Evolutionary conservation across 2,113 vertebrate species (phyloP).

Genomic region (Chionis minor): DNA sequence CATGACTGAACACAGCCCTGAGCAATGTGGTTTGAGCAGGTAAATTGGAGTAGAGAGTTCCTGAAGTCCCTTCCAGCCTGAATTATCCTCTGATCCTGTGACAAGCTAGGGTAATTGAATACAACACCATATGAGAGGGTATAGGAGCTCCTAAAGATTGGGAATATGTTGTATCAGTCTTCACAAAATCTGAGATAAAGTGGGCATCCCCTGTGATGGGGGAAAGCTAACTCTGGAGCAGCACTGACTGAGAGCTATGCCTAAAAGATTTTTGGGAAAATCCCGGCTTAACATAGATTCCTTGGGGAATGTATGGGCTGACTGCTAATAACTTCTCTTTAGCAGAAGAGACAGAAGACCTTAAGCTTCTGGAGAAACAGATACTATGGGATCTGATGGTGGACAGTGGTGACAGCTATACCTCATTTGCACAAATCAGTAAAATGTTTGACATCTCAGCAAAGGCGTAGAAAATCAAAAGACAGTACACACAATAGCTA

Average conservation of each 20-base stretch:
- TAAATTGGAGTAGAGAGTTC: not conserved
- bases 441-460: not conserved
- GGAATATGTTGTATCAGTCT: not conserved
- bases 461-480: not conserved
- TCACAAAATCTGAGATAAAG: not conserved
- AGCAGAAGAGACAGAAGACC: not conserved
- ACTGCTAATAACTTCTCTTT: not conserved
- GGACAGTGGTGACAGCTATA: not conserved
- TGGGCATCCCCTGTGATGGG: not conserved
- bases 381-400: not conserved
- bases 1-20: not conserved
- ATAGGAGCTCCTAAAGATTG: not conserved
- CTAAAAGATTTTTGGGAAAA: not conserved
- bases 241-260: not conserved
- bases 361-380: not conserved
- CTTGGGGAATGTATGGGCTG: not conserved
- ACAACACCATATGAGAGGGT: not conserved
- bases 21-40: not conserved
- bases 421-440: not conserved
- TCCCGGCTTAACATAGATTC: not conserved
- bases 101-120: not conserved
- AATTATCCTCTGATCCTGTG: not conserved
- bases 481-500: not conserved
- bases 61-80: not conserved
- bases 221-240: not conserved